Conservation (phyloP, 2,888 invertebrate genomes). For the Heliconius sara region DNA sequence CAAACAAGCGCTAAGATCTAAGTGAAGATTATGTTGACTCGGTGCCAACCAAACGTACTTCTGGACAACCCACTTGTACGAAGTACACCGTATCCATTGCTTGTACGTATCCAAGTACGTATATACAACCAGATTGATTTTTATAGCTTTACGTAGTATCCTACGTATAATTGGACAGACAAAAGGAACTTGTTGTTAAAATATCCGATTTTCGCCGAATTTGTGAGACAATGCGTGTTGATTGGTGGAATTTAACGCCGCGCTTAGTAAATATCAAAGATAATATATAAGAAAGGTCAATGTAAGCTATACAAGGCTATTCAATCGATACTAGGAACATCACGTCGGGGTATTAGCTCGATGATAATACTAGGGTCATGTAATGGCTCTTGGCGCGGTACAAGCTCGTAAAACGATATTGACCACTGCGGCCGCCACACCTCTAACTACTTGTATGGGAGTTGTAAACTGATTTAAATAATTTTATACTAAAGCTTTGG, state of each 20-base stretch:
- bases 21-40: conserved; percentile 14
- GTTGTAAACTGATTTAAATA: conserved; percentile 22
- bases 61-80: neutral
- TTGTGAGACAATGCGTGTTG: neutral
- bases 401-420: conserved; percentile 31
- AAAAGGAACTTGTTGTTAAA: neutral
- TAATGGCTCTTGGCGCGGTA: conserved; percentile 35
- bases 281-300: neutral
- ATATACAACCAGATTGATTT: no score
- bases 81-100: neutral
- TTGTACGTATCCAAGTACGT: neutral
- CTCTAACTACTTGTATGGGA: conserved; percentile 14
- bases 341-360: conserved; percentile 12
- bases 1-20: conserved; percentile 11
- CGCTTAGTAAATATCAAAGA: no score
- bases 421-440: conserved; percentile 29
- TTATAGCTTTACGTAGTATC: neutral
- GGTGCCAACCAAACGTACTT: neutral
- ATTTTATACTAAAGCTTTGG: neutral
- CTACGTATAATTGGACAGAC: neutral
- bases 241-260: no score
- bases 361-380: conserved; percentile 29
- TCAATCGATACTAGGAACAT: neutral
- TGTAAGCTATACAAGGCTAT: neutral
- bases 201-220: neutral